Evolutionary conservation across 2,888 invertebrate genomes (phyloP).

Genomic region (Octodonta nipae): DNA sequence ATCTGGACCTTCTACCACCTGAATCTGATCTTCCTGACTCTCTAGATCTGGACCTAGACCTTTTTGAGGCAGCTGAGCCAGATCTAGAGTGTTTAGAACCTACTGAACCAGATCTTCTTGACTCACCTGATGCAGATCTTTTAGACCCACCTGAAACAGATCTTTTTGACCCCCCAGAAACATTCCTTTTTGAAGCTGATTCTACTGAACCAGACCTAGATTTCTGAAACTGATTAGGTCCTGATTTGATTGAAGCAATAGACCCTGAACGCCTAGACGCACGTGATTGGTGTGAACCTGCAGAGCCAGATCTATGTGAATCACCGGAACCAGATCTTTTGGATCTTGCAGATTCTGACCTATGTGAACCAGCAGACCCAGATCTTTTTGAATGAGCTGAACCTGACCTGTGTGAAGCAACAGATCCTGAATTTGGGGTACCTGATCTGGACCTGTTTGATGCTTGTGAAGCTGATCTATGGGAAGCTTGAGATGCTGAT

Average conservation of each 20-base stretch:
- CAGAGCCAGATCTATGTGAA: slow-evolving; percentile 16
- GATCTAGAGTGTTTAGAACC: slow-evolving; percentile 15
- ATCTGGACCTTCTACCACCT: slow-evolving; percentile 15
- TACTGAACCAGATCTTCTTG: slow-evolving; percentile 11
- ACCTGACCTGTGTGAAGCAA: slow-evolving; percentile 14
- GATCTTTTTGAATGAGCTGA: slow-evolving; percentile 12
- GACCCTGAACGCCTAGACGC: slow-evolving; percentile 15
- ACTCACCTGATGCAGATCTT: slow-evolving; percentile 6
- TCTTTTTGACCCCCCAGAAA: slow-evolving; percentile 14
- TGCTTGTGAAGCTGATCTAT: slow-evolving; percentile 11
- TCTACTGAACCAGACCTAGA: slow-evolving; percentile 15
- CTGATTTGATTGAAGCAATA: slow-evolving; percentile 9
- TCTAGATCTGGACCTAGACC: slow-evolving; percentile 9
- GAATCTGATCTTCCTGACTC: slow-evolving; percentile 17
- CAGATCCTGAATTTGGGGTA: slow-evolving; percentile 17
- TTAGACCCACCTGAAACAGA: slow-evolving; percentile 15
- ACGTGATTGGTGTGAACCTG: too few relatives aligned
- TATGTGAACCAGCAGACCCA: slow-evolving; percentile 9
- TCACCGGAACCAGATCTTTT: slow-evolving; percentile 11
- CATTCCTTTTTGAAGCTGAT: slow-evolving; percentile 15
- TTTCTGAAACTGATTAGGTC: slow-evolving; percentile 11
- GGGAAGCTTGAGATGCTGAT: slow-evolving; percentile 18
- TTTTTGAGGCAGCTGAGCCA: slow-evolving; percentile 14
- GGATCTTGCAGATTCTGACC: slow-evolving; percentile 18
- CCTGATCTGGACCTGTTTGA: slow-evolving; percentile 17